Evolutionary conservation across 2,113 vertebrate genomes (phyloP).

Genomic region (Neoarius graeffei): DNA sequence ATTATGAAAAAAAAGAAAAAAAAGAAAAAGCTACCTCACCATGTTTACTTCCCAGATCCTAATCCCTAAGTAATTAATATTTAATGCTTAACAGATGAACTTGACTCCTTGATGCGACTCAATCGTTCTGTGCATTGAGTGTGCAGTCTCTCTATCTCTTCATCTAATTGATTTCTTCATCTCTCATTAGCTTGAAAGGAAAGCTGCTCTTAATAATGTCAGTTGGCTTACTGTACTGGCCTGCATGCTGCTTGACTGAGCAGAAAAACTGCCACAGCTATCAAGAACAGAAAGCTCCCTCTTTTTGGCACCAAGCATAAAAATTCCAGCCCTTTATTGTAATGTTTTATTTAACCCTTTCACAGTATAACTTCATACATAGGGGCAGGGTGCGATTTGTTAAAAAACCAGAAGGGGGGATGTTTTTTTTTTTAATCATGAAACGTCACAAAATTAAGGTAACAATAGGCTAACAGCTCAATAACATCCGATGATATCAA

Average conservation of each 20-base stretch:
- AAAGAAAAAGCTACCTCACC: background rate
- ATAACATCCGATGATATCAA: no score
- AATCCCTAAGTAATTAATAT: conserved; percentile 4
- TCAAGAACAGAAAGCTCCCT: conserved; percentile 17
- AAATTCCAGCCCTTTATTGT: background rate
- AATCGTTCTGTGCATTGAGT: conserved; percentile 25
- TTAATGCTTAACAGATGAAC: conserved; percentile 15
- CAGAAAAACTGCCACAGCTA: conserved; percentile 19
- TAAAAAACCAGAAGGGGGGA: no score
- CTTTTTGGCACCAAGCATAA: background rate
- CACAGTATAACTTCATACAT: no score
- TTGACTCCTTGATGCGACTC: conserved; percentile 5
- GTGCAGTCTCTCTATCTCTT: conserved; percentile 7
- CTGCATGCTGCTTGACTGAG: conserved; percentile 20
- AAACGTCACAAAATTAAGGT: no score
- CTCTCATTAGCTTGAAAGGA: conserved; percentile 12
- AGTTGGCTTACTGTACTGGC: background rate
- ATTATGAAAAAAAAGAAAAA: no score
- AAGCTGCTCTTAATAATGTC: conserved; percentile 33
- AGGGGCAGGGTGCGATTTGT: no score
- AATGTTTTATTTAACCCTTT: background rate
- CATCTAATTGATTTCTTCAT: conserved; percentile 25
- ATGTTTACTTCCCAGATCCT: background rate
- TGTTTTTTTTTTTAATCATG: no score
- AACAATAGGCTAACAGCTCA: no score